Percentiles rank a stretch among this genome's conserved stretches.
These are phyloP conservation scores for Hystrix brachyura DNA, from an alignment of 2,113 vertebrate genomes.

Conservation along the genomic window DNA sequence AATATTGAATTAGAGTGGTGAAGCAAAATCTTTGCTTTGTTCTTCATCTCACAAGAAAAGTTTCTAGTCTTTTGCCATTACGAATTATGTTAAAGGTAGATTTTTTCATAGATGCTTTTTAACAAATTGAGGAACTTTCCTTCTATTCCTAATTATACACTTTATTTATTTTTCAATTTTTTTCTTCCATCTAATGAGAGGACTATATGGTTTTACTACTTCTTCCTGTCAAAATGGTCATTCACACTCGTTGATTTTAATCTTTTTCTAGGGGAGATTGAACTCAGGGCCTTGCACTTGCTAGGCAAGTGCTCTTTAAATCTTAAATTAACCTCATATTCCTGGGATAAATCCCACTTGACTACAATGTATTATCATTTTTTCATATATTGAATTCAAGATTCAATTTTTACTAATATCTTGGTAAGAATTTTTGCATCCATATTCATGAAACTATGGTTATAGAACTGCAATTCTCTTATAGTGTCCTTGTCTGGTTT, in stretches of 20 bases:
- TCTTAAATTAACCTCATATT: not conserved
- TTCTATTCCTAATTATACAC: not conserved
- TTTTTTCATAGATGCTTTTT: not conserved
- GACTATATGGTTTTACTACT: not conserved
- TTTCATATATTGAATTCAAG: not conserved
- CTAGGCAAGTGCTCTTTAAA: too few relatives aligned
- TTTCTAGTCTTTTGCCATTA: not conserved
- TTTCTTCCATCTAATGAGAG: slow-evolving; percentile 24
- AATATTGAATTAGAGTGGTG: not conserved
- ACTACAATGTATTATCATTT: not conserved
- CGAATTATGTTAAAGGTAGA: not conserved
- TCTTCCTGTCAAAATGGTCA: not conserved
- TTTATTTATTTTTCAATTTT: not conserved
- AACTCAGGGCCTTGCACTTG: too few relatives aligned
- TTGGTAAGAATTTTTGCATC: slow-evolving; percentile 38
- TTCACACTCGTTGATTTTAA: not conserved
- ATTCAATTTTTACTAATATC: not conserved
- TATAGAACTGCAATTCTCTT: not conserved
- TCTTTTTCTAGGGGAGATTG: not conserved
- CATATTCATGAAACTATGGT: not conserved
- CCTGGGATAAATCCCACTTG: not conserved
- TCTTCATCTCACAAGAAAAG: not conserved
- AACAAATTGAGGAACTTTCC: not conserved
- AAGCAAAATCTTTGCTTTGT: not conserved
- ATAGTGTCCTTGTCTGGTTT: not conserved